phyloP scores from a whole-genome alignment of 1,140 invertebrate genomes.

The Aphaenogaster ashmeadi region DNA sequence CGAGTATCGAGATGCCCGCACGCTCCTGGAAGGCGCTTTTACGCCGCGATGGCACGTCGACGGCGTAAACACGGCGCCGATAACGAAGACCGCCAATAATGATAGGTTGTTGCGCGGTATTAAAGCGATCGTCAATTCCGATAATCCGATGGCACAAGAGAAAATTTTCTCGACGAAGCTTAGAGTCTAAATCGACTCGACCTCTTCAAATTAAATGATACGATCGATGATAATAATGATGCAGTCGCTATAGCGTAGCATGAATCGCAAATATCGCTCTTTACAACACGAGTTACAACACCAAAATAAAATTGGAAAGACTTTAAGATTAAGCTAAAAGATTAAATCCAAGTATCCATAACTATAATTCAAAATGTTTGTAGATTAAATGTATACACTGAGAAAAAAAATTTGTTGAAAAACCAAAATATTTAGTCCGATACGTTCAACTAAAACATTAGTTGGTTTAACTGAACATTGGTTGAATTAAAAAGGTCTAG shows the following conservation, averaged over 20 bases:
- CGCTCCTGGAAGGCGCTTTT: constrained; percentile 22
- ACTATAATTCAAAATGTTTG: not conserved
- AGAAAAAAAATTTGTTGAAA: too few species aligned
- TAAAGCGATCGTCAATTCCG: constrained; percentile 41
- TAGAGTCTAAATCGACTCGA: not conserved
- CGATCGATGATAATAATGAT: constrained; percentile 18
- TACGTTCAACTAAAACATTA: too few species aligned
- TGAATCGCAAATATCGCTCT: not conserved
- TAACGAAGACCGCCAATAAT: constrained; percentile 32
- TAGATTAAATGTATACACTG: not conserved
- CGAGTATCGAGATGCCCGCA: constrained; percentile 36
- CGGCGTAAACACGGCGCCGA: not conserved
- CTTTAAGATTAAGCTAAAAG: not conserved
- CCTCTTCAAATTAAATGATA: constrained; percentile 2
- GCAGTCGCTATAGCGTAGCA: not conserved
- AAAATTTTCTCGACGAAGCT: constrained; percentile 17
- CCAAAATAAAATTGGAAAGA: not conserved
- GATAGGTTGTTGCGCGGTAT: constrained; percentile 23
- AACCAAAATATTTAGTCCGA: too few species aligned
- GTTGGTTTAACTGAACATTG: too few species aligned
- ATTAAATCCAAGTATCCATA: not conserved
- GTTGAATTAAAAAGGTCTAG: too few species aligned
- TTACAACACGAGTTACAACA: not conserved
- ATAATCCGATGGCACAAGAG: not conserved
- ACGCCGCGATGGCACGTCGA: constrained; percentile 3